Evolutionary conservation across 2,113 vertebrate genomes (phyloP).

Genomic region (Phrynosoma blainvillii): DNA sequence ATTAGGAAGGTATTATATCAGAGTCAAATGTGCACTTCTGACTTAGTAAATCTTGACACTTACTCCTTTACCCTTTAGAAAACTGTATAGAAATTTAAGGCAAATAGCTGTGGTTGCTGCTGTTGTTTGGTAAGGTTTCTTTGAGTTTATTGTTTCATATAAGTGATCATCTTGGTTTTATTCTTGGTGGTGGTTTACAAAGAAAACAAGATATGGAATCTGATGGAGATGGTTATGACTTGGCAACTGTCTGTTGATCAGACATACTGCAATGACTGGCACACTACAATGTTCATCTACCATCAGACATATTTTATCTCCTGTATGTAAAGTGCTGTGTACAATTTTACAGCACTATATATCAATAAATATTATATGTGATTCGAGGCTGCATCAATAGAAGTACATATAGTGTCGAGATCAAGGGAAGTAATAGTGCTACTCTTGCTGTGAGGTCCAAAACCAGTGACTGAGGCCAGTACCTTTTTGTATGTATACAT

Average conservation of each 20-base stretch:
- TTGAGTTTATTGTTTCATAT: neutral
- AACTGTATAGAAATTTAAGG: neutral
- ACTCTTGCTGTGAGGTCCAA: neutral
- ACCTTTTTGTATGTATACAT: neutral
- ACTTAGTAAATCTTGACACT: neutral
- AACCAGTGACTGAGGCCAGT: neutral
- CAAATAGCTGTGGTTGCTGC: neutral
- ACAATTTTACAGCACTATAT: too few species aligned
- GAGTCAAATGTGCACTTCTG: slow-evolving; percentile 5
- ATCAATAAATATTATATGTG: too few species aligned
- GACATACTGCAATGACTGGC: neutral
- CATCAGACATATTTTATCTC: too few species aligned
- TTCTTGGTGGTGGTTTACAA: neutral
- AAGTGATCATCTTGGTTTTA: neutral
- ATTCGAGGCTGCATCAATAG: too few species aligned
- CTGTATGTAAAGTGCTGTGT: too few species aligned
- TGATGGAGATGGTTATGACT: neutral
- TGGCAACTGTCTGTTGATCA: neutral
- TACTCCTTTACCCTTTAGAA: neutral
- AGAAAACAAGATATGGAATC: neutral
- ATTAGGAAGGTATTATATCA: neutral
- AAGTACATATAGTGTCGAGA: too few species aligned
- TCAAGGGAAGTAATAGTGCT: too few species aligned
- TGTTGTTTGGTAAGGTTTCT: neutral
- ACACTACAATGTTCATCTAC: neutral